Conservation (phyloP, 2,113 vertebrate species). For the Engraulis encrasicolus region DNA sequence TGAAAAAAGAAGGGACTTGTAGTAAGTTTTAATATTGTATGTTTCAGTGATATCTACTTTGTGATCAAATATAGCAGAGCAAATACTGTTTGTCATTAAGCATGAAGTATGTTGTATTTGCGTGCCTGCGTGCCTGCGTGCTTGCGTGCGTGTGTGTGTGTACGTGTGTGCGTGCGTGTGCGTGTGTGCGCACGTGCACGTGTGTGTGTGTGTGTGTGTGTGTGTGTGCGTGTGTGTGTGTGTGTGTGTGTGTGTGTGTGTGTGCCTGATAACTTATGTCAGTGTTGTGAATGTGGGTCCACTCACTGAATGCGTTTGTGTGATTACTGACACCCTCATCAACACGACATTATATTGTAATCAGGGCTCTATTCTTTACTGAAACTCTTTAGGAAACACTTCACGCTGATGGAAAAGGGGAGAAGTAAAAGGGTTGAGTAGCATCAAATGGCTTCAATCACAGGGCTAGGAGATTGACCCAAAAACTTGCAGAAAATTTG, state of each 20-base stretch:
- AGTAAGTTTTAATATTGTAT: too few relatives aligned
- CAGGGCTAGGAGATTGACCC: not conserved
- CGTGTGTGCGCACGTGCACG: not conserved
- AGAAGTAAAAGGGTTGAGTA: too few relatives aligned
- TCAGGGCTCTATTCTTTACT: conserved; percentile 23
- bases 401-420: not conserved
- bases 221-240: too few relatives aligned
- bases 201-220: not conserved
- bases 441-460: too few relatives aligned
- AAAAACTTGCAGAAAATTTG: not conserved
- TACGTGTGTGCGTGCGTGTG: not conserved
- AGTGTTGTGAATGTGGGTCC: not conserved
- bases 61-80: too few relatives aligned
- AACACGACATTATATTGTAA: conserved; percentile 24
- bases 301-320: not conserved
- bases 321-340: conserved; percentile 38
- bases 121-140: not conserved
- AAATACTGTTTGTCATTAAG: too few relatives aligned
- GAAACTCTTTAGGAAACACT: conserved; percentile 37
- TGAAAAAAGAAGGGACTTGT: too few relatives aligned
- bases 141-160: not conserved
- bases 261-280: conserved; percentile 27
- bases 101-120: not conserved
- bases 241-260: not conserved
- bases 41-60: too few relatives aligned